These are phyloP conservation scores for Aeoliscus strigatus DNA, from an alignment of 2,797 vertebrate species.

Conservation along the genomic window DNA sequence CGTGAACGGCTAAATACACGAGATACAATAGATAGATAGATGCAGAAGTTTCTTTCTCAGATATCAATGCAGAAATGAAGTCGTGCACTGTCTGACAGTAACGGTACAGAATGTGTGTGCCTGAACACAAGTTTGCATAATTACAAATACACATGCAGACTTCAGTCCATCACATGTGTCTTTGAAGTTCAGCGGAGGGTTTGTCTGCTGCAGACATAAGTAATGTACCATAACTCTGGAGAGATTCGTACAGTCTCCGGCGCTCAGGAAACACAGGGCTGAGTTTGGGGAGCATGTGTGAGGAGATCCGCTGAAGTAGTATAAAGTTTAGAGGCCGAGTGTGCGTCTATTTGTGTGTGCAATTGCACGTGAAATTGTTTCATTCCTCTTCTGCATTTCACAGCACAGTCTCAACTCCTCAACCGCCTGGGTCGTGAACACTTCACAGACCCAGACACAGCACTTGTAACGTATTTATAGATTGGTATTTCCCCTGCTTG, in stretches of 20 bases:
- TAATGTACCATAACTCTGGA: constrained; percentile 38
- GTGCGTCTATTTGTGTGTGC: constrained; percentile 7
- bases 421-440: constrained; percentile 30
- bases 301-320: constrained; percentile 9
- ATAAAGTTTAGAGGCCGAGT: constrained; percentile 3
- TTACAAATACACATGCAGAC: constrained; percentile 3
- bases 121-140: constrained; percentile 14
- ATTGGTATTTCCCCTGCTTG: constrained; percentile 50
- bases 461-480: constrained; percentile 56
- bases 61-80: too few species aligned
- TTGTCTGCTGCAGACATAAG: constrained; percentile 52
- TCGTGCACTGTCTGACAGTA: background rate
- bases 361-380: constrained; percentile 10
- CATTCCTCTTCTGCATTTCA: constrained; percentile 23
- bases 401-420: constrained; percentile 23
- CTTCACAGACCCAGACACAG: constrained; percentile 30
- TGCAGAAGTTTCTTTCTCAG: too few species aligned
- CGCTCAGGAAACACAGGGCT: constrained; percentile 16
- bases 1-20: too few species aligned
- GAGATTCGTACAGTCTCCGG: constrained; percentile 42
- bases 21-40: too few species aligned
- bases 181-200: constrained; percentile 48
- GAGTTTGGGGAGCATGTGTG: constrained; percentile 1
- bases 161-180: constrained; percentile 38
- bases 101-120: constrained; percentile 10